phyloP scores from a whole-genome alignment of 2,888 invertebrate species.

The Torymus auratus region DNA sequence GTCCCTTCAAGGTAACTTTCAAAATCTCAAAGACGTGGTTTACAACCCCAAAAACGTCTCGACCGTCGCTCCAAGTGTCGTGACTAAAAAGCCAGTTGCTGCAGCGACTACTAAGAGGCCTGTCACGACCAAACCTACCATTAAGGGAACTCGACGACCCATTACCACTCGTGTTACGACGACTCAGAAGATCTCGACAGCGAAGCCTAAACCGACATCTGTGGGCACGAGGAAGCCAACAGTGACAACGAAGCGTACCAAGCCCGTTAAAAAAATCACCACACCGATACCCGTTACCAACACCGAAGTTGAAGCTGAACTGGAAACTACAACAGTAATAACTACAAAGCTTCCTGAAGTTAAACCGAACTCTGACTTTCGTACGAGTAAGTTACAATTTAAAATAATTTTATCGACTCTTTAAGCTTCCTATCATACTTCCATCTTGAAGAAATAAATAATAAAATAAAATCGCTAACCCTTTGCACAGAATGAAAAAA shows the following conservation, averaged over 20 bases:
- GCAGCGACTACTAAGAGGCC: constrained; percentile 69
- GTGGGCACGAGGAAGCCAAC: constrained; percentile 63
- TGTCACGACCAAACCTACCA: constrained; percentile 73
- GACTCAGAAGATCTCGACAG: constrained; percentile 65
- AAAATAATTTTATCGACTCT: background rate
- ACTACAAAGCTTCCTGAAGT: constrained; percentile 52
- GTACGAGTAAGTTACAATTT: constrained; percentile 65
- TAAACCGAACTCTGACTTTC: constrained; percentile 64
- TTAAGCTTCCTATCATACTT: no score
- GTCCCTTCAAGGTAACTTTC: constrained; percentile 89
- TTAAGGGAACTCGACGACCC: constrained; percentile 73
- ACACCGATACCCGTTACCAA: constrained; percentile 56
- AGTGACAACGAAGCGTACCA: constrained; percentile 68
- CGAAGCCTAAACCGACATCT: constrained; percentile 63
- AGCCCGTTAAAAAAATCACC: constrained; percentile 76
- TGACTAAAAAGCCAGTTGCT: constrained; percentile 67
- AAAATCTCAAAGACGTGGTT: constrained; percentile 88
- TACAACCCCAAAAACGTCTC: constrained; percentile 77
- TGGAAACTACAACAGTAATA: constrained; percentile 68
- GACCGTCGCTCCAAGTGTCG: constrained; percentile 59
- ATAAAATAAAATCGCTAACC: no score
- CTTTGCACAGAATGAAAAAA: no score
- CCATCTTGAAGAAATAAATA: no score
- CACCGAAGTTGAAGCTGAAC: constrained; percentile 45
- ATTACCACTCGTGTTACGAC: constrained; percentile 70